Evolutionary conservation across 2,888 invertebrate genomes (phyloP).

Genomic region (Elegia similella): DNA sequence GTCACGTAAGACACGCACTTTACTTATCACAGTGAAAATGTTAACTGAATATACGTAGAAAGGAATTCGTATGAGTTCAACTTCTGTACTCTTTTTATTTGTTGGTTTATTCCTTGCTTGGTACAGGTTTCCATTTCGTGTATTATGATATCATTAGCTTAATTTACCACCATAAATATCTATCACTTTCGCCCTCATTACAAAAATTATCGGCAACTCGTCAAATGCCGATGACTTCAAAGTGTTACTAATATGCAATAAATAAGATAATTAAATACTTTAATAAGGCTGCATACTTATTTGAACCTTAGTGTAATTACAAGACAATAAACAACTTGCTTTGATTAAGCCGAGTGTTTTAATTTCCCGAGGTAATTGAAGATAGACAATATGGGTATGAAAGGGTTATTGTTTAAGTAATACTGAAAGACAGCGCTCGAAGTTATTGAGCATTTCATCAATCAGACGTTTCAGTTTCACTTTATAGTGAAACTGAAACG

Average conservation of each 20-base stretch:
- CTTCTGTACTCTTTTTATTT: not conserved
- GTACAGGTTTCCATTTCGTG: conserved; percentile 2
- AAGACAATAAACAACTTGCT: not conserved
- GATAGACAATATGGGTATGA: too few species aligned
- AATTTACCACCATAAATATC: conserved; percentile 13
- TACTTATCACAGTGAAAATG: not conserved
- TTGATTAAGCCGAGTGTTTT: too few species aligned
- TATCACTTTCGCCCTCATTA: conserved; percentile 14
- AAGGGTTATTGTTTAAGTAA: too few species aligned
- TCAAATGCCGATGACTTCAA: not conserved
- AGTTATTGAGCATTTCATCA: too few species aligned
- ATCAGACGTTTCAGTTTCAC: too few species aligned
- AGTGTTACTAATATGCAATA: not conserved
- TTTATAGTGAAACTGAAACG: too few species aligned
- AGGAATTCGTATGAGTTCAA: not conserved
- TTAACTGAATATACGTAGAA: not conserved
- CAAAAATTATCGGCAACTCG: not conserved
- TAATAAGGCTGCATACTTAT: not conserved
- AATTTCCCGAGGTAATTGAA: too few species aligned
- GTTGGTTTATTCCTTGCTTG: not conserved
- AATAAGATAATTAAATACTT: not conserved
- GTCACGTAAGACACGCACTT: too few species aligned
- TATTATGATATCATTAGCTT: conserved; percentile 10
- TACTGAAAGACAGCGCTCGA: too few species aligned
- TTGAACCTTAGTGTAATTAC: not conserved